A percentile compares a stretch with the other conserved stretches of the same genome.
These are phyloP conservation scores for Lutra lutra DNA, from an alignment of 2,797 vertebrate species.

Conservation along the genomic window DNA sequence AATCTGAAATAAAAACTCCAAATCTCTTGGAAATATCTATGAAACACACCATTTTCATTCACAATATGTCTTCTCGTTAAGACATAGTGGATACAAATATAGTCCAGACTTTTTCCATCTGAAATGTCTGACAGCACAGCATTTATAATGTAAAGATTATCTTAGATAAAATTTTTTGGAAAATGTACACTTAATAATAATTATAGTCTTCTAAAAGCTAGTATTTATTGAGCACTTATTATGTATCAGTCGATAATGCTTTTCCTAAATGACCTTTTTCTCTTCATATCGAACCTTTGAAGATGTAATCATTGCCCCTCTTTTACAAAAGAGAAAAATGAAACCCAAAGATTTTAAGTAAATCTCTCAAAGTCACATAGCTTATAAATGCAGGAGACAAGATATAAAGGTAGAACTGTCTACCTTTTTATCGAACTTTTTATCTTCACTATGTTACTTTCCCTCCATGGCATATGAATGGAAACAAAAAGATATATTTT, in stretches of 20 bases:
- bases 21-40: slow-evolving; percentile 72
- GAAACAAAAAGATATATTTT: not conserved
- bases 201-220: not conserved
- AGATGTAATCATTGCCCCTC: not conserved
- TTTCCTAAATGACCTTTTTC: not conserved
- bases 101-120: slow-evolving; percentile 21
- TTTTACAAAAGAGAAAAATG: slow-evolving; percentile 43
- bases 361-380: not conserved
- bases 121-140: not conserved
- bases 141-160: slow-evolving; percentile 34
- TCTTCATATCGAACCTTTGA: not conserved
- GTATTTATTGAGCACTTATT: not conserved
- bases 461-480: not conserved
- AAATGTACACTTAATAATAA: slow-evolving; percentile 8
- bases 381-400: not conserved
- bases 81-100: not conserved
- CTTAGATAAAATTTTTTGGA: slow-evolving; percentile 50
- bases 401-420: not conserved
- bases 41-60: slow-evolving; percentile 63
- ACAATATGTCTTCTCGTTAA: slow-evolving; percentile 47
- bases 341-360: slow-evolving; percentile 2
- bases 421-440: not conserved
- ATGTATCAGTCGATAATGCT: not conserved
- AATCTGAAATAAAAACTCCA: slow-evolving; percentile 76
- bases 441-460: not conserved